Percentiles rank a stretch among this genome's conserved stretches.
Conservation (phyloP, 2,113 vertebrate species). For the Mus spicilegus region DNA sequence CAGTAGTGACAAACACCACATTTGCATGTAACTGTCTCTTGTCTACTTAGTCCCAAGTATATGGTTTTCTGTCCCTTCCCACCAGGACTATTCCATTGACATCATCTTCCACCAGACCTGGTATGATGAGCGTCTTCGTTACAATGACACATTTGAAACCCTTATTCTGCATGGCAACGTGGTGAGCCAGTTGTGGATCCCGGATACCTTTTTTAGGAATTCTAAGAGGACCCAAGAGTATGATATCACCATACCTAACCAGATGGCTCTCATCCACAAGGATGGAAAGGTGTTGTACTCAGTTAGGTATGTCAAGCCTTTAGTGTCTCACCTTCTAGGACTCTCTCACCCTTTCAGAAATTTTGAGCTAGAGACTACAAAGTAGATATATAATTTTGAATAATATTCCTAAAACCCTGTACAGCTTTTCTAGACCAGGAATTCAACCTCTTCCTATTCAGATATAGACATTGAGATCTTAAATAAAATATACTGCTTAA, state of each 20-base stretch:
- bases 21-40: background rate
- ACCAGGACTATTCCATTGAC: constrained; percentile 90
- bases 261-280: constrained; percentile 89
- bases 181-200: constrained; percentile 90
- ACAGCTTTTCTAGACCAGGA: background rate
- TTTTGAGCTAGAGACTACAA: background rate
- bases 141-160: constrained; percentile 87
- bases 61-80: constrained; percentile 57
- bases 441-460: background rate
- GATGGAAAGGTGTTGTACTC: constrained; percentile 90
- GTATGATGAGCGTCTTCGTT: constrained; percentile 89
- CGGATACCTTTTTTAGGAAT: constrained; percentile 89
- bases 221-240: constrained; percentile 87
- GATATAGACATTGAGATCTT: background rate
- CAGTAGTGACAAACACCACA: background rate
- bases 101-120: constrained; percentile 89
- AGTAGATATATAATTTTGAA: background rate
- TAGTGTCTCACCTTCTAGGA: background rate
- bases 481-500: constrained; percentile 3
- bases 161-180: constrained; percentile 88
- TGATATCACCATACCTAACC: constrained; percentile 87
- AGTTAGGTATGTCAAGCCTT: constrained; percentile 83
- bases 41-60: background rate
- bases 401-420: constrained; percentile 25
- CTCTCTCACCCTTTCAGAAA: background rate